phyloP scores from a whole-genome alignment of 2,888 invertebrate species.

The Fragum sueziense region DNA sequence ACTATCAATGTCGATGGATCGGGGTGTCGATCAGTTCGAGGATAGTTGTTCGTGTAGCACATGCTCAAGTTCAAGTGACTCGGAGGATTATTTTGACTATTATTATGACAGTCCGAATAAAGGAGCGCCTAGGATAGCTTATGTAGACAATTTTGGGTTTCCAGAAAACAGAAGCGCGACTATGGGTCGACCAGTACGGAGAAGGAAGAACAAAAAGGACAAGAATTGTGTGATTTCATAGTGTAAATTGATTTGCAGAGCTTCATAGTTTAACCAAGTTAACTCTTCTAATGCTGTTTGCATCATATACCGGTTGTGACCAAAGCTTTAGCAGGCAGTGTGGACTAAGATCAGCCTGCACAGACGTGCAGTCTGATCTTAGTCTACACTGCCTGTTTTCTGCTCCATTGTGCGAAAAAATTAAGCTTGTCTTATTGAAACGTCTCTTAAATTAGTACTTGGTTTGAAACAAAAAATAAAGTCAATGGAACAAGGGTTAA shows the following conservation, averaged over 20 bases:
- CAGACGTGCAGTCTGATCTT: too few species aligned
- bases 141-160: conserved; percentile 90
- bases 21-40: conserved; percentile 63
- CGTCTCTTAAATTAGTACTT: conserved; percentile 61
- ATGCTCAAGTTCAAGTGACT: conserved; percentile 87
- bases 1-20: conserved; percentile 55
- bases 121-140: conserved; percentile 92
- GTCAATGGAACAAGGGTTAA: conserved; percentile 31
- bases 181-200: conserved; percentile 55
- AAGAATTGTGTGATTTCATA: conserved; percentile 75
- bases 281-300: too few species aligned
- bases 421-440: too few species aligned
- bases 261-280: too few species aligned
- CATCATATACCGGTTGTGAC: too few species aligned
- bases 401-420: too few species aligned
- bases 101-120: conserved; percentile 90
- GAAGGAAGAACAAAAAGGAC: conserved; percentile 66
- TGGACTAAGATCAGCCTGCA: too few species aligned
- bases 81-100: conserved; percentile 92
- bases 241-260: background rate
- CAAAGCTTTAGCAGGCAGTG: too few species aligned
- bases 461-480: conserved; percentile 78
- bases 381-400: too few species aligned
- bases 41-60: conserved; percentile 91
- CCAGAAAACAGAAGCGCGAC: conserved; percentile 59